Evolutionary conservation across 2,113 vertebrate species (phyloP), one percentile per base, ranked within the genome.

Genomic region (Macaca nemestrina): DNA sequence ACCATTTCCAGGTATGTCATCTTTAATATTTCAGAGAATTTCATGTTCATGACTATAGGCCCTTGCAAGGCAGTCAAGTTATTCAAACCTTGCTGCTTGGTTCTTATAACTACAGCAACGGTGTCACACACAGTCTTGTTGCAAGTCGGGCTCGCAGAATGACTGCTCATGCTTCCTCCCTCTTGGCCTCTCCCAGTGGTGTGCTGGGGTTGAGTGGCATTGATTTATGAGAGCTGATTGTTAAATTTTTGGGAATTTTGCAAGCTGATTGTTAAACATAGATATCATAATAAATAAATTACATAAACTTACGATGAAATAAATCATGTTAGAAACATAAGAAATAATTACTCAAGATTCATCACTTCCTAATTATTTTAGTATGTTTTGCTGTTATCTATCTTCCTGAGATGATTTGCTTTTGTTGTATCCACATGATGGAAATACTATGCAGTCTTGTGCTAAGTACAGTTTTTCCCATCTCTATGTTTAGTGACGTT

Each of bases 1-100:
- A 80, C 95, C 95, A 76, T n/a, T 98, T 96, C 79, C 98, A 99
- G 98, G 99, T 99, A 64, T 93, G 98, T 94, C 32, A 0, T 67
- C 10, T 8, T 88, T 5, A 35, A 0, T 78, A 0, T 25, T 76
- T 88, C 48, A 85, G 70, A 4, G 40, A 25, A 35, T 35, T 50
- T 32, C 22, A 3, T 1, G 2, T 30, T 67, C 32, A 9, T 23
- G 18, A 1, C 0, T 7, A 0, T 1, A 17, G 32, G 50, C 6
- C n/a, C 1, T 0, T 11, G 35, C 2, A 22, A 22, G 50, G 35
- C 2, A 45, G 25, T 43, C 9, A 1, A 9, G 32, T 38, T 22
- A 3, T 27, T 59, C n/a, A 3, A 3, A 10, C 48, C 55, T 23
- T 70, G 2, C 11, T 17, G 11, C 17, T 38, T 40, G 22, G 17